Base-by-base conservation (phyloP, 2,888 invertebrate genomes). In the Drosophila mimica region DNA sequence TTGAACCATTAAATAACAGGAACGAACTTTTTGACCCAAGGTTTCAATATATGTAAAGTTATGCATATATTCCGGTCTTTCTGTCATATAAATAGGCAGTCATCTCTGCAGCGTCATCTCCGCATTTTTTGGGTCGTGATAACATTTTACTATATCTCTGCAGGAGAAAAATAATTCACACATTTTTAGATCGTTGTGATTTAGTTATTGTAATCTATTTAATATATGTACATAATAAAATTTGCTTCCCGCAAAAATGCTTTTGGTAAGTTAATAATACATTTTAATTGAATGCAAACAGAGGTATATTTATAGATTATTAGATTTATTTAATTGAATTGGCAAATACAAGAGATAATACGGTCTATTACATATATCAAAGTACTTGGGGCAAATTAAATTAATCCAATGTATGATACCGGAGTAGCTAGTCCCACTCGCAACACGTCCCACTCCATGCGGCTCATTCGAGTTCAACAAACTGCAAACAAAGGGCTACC, bases 401-500 rank as follows among this genome's bases (percentile, higher is more conserved):
- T 70, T 75, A 48, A 60, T 56, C 25, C 25, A 17, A 30, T 63
- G 51, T 48, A 34, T 51, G 38, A 49, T 34, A 17, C 15, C 20
- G 40, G 25, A 43, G 49, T 49, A 62, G 61, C 70, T 56, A 25
- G 25, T 25, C 25, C 36, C n/a, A n/a, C 15, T 31, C 34, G 8
- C 30, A 11, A 33, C 11, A 52, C 8, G 31, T 28, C 56, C 38
- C 56, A 58, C 28, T 25, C 20, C 20, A 13, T 17, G 33, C 54
- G 20, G 36, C 33, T 31, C 17, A 40, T 40, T 11, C 49, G 69
- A 64, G 77, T 80, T 80, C 81, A 80, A 80, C 68, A 70, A 81
- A 81, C 76, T 71, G 64, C 69, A 58, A 76, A 82, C 74, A 83
- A 81, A 70, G 68, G 60, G 65, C 73, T 69, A 60, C 34, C 64